These are phyloP conservation scores for Periparus ater DNA, from an alignment of 2,797 vertebrate species.

Conservation along the genomic window DNA sequence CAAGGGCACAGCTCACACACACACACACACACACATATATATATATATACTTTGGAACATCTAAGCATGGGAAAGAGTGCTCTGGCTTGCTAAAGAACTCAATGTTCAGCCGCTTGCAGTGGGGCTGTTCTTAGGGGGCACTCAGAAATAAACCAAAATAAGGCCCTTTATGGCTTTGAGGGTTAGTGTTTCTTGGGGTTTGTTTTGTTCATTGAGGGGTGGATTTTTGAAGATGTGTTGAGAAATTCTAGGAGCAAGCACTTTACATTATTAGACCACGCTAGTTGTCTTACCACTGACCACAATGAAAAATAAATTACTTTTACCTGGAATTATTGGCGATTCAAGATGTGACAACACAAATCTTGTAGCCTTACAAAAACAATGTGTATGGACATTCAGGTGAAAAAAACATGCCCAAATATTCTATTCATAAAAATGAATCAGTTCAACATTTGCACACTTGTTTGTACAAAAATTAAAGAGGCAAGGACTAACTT, in stretches of 20 bases:
- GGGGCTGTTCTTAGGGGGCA: fast-evolving
- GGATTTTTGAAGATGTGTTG: background rate
- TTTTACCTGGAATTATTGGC: background rate
- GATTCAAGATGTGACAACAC: background rate
- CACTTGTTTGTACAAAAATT: background rate
- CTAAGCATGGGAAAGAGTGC: too few species aligned
- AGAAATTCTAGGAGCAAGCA: background rate
- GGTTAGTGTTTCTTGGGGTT: background rate
- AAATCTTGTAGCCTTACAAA: background rate
- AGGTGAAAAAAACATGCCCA: background rate
- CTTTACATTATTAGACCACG: background rate
- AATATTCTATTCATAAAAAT: background rate
- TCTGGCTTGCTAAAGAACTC: background rate
- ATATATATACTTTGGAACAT: background rate
- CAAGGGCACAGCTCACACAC: background rate
- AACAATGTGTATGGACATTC: background rate
- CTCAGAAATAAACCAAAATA: background rate
- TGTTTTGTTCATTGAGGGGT: background rate
- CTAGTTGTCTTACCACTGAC: background rate
- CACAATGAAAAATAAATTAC: background rate
- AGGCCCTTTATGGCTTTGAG: background rate
- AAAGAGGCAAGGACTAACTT: background rate
- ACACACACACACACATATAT: too few species aligned
- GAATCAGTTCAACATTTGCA: background rate
- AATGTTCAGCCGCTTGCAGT: background rate